Evolutionary conservation across 2,888 invertebrate genomes (phyloP), one percentile per base, ranked within the genome.

Genomic region (Phaonia tiefii): DNA sequence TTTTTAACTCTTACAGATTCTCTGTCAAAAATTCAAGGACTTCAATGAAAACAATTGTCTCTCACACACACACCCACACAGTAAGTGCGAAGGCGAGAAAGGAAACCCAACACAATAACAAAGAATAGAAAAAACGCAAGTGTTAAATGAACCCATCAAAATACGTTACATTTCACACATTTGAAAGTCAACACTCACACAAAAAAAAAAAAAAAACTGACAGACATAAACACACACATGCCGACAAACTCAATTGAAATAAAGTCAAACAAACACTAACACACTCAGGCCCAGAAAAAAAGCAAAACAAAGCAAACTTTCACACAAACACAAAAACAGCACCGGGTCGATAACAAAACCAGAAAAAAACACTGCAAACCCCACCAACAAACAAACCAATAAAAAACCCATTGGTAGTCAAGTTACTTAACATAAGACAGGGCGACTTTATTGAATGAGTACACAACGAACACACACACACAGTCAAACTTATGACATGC

Each of bases 401-500:
- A 17, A 26, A 69, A 67, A 71, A 54, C 13, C 17, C 69, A 60
- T 10, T 39, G 42, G 31, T 26, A 69, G 63, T 73, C 42, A 78
- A 73, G 26, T 63, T 63, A 69, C 77, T 60, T 66, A 67, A 63
- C 58, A 49, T 31, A 73, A 67, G 51, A 78, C 42, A 78, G 67
- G 72, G n/a, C n/a, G n/a, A 67, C 67, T 73, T 54, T 77, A 72
- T 66, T 56, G 71, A 71, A 71, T 65, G 46, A 58, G 46, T 26
- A 65, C 26, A 65, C 13, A 44, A 39, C 31, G 17, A 11, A 65
- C 51, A 20, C 51, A 51, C 22, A 51, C 22, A 51, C 71, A 63
- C 79, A 69, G 22, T 58, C 67, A 72, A 67, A 63, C 58, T 66
- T 11, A 84, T 83, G 84, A 83, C 84, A 77, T 83, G 39, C 39